Percentiles rank a stretch among this genome's conserved stretches.
Evolutionary conservation across 2,113 vertebrate species (phyloP).

Genomic region (Corythaixoides concolor): DNA sequence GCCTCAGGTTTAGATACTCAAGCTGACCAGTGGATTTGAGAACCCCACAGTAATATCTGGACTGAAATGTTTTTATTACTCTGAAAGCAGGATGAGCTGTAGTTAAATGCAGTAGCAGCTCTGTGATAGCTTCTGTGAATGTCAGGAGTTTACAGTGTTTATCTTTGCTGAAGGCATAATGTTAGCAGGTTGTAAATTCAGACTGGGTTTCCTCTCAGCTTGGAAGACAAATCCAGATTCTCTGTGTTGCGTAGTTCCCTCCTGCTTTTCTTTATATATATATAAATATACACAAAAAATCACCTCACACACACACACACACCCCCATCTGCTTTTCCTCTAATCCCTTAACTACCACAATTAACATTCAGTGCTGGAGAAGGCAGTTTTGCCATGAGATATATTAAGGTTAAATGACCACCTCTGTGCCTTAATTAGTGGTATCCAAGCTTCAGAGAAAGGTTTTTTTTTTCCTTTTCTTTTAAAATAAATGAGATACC

Average conservation of each 20-base stretch:
- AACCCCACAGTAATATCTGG: not conserved
- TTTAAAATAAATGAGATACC: not conserved
- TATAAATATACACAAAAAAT: too few relatives aligned
- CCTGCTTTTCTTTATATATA: not conserved
- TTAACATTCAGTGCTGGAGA: not conserved
- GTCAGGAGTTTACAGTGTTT: slow-evolving; percentile 8
- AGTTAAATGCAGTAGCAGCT: not conserved
- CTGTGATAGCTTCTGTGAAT: not conserved
- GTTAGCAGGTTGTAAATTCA: slow-evolving; percentile 57
- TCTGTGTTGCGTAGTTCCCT: not conserved
- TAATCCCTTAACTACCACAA: not conserved
- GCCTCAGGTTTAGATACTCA: not conserved
- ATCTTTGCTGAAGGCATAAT: slow-evolving; percentile 36
- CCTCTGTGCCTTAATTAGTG: not conserved
- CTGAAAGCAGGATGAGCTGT: not conserved
- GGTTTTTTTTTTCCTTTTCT: not conserved
- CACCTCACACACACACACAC: too few relatives aligned
- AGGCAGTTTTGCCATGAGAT: not conserved
- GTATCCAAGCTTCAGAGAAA: not conserved
- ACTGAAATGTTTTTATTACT: not conserved
- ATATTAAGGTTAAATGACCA: not conserved
- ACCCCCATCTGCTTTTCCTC: too few relatives aligned
- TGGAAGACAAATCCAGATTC: not conserved
- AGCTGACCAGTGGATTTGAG: not conserved
- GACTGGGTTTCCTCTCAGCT: not conserved